Evolutionary conservation across 2,888 invertebrate genomes (phyloP), one percentile per base, ranked within the genome.

Genomic region (Arenicola marina): DNA sequence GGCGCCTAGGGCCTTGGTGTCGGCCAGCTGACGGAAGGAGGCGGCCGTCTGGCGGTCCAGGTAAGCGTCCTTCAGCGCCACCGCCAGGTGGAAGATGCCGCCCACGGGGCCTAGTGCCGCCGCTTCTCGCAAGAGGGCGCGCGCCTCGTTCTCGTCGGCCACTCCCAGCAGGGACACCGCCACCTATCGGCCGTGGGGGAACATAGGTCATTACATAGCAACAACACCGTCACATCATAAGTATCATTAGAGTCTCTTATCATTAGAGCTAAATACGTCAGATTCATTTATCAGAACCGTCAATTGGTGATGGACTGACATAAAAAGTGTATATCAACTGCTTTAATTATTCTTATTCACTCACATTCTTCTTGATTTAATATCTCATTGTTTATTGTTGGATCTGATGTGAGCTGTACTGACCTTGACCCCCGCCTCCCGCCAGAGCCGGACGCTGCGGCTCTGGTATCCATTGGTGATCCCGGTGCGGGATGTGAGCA

Each of bases 381-480:
- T n/a, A n/a, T n/a, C n/a, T n/a, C n/a, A n/a, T n/a, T n/a, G n/a
- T n/a, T n/a, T n/a, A n/a, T n/a, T n/a, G n/a, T n/a, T n/a, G n/a
- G n/a, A n/a, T n/a, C n/a, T n/a, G n/a, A n/a, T n/a, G n/a, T n/a
- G n/a, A n/a, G n/a, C n/a, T n/a, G 21, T 21, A 18, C 15, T 48
- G 48, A 21, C 24, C 24, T 56, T 29, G 11, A 59, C 38, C 4
- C 51, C 61, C 28, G 4, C n/a, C 7, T 78, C 72, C 51, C 77
- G 71, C 84, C 86, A 84, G 67, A 89, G 87, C 61, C 90, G 87
- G 4, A 96, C 85, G 84, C 92, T 91, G 68, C 92, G 86, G 0
- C 92, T 89, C 86, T 98, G 97, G 84, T 96, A 98, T 45, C 97
- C 97, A 54, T 91, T 91, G 78, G 90, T 90, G 59, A 69, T 56